Evolutionary conservation across 2,113 vertebrate species (phyloP).

Genomic region (Myotis brandtii): DNA sequence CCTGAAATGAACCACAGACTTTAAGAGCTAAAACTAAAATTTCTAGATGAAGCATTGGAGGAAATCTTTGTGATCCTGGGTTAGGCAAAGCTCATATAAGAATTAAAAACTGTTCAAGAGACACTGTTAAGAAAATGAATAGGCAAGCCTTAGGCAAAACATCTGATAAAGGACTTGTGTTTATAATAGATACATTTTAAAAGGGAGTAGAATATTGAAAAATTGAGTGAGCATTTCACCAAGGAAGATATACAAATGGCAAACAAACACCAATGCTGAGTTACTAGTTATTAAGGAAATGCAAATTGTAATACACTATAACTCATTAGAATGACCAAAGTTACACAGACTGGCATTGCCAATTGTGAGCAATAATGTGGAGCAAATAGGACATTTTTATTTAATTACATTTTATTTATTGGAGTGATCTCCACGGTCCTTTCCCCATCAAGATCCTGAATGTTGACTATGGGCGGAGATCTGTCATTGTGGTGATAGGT

Average conservation of each 20-base stretch:
- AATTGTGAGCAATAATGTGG: background rate
- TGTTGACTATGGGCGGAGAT: background rate
- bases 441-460: background rate
- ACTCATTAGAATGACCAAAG: background rate
- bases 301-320: background rate
- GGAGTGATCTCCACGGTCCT: background rate
- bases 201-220: background rate
- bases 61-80: background rate
- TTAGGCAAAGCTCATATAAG: background rate
- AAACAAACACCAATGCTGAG: background rate
- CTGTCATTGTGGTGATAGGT: background rate
- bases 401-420: background rate
- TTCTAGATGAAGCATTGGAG: background rate
- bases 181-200: background rate
- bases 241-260: background rate
- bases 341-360: background rate
- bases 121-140: slow-evolving; percentile 7
- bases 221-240: background rate
- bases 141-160: background rate
- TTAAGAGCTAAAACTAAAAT: slow-evolving; percentile 18
- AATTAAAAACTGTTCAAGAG: background rate
- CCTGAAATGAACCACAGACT: background rate
- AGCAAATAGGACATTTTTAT: background rate
- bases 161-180: background rate
- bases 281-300: background rate